Evolutionary conservation across 1,140 invertebrate genomes (phyloP).

Genomic region (Diprion similis): DNA sequence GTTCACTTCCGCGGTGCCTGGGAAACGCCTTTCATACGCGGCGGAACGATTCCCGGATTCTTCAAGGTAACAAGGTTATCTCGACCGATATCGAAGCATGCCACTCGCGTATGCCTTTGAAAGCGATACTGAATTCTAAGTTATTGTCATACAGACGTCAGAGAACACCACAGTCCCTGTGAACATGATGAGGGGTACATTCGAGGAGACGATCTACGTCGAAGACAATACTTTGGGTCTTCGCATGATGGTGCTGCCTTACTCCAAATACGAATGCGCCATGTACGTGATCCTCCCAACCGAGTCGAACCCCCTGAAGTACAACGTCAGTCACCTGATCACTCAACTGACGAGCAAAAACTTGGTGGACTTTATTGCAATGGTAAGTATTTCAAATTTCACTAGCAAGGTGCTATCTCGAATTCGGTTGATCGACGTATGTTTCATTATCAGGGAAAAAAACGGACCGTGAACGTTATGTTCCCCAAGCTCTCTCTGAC

Average conservation of each 20-base stretch:
- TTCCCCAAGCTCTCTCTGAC: conserved; percentile 5
- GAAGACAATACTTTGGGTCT: background rate
- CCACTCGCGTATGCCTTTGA: background rate
- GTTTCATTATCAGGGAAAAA: background rate
- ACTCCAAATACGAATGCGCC: background rate
- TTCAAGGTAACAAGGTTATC: background rate
- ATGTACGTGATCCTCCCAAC: conserved; percentile 8
- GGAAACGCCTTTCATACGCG: conserved; percentile 1
- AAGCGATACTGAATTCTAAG: background rate
- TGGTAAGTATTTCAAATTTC: background rate
- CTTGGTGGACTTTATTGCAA: background rate
- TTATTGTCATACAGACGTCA: background rate
- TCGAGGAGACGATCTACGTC: background rate
- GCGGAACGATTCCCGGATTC: background rate
- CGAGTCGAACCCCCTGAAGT: background rate
- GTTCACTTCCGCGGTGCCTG: conserved; percentile 7
- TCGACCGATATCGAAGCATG: background rate
- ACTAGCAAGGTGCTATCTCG: background rate
- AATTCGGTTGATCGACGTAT: background rate
- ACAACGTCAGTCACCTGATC: background rate
- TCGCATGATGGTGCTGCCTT: background rate
- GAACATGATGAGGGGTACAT: background rate
- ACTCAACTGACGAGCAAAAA: background rate
- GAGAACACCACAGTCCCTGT: background rate
- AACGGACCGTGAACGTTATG: conserved; percentile 3